A percentile compares a stretch with the other conserved stretches of the same genome.
These are phyloP conservation scores for Lemur catta DNA, from an alignment of 2,797 vertebrate species.

Conservation along the genomic window DNA sequence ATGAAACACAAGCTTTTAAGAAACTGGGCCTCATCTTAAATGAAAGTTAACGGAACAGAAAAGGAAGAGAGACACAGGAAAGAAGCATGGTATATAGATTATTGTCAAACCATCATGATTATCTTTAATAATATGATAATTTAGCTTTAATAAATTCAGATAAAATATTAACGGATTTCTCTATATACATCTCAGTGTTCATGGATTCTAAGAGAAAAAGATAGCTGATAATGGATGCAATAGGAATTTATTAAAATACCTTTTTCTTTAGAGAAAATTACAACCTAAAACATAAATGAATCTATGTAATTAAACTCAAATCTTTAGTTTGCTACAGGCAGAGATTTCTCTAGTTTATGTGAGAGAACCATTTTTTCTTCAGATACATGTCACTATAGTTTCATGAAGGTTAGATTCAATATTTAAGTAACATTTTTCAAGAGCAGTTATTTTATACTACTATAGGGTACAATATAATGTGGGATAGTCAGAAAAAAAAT, in stretches of 20 bases:
- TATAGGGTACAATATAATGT: background rate
- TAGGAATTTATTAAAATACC: background rate
- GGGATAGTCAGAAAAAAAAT: background rate
- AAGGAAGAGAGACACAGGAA: background rate
- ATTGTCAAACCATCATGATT: background rate
- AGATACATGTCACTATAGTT: background rate
- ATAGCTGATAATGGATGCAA: background rate
- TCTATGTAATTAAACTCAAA: background rate
- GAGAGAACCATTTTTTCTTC: background rate
- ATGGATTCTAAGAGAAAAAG: background rate
- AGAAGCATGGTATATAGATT: background rate
- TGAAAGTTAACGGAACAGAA: background rate
- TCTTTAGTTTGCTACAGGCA: background rate
- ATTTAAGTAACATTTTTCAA: conserved; percentile 15
- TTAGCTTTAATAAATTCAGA: background rate
- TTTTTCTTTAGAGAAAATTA: background rate
- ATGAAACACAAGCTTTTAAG: background rate
- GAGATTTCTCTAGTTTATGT: background rate
- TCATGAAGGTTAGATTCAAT: background rate
- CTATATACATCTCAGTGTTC: background rate
- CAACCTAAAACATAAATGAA: background rate
- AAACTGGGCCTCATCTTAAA: background rate
- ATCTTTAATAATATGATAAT: background rate
- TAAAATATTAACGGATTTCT: background rate
- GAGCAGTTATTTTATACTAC: background rate